A percentile compares a stretch with the other conserved stretches of the same genome.
These are phyloP conservation scores for Lithophane leautieri DNA, from an alignment of 2,888 invertebrate genomes.

Conservation along the genomic window DNA sequence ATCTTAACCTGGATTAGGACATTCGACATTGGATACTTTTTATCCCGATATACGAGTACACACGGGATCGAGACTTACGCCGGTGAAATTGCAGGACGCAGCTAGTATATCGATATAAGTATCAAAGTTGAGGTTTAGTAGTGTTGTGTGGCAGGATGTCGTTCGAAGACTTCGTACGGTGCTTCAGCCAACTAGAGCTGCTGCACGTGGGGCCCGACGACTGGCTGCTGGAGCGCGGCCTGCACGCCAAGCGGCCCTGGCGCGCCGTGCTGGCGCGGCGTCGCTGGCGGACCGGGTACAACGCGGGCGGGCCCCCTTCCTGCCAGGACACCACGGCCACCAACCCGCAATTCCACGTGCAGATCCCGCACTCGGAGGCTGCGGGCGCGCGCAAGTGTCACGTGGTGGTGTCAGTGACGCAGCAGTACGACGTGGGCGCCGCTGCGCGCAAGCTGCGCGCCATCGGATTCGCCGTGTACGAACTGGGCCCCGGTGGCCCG, in stretches of 20 bases:
- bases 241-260: conserved; percentile 93
- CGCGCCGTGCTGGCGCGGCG: conserved; percentile 92
- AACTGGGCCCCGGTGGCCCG: conserved; percentile 85
- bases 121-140: neutral
- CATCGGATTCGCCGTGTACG: conserved; percentile 93
- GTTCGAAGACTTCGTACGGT: conserved; percentile 92
- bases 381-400: conserved; percentile 91
- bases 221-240: conserved; percentile 92
- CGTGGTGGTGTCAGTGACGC: conserved; percentile 93
- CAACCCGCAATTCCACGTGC: conserved; percentile 93
- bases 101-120: too few relatives aligned
- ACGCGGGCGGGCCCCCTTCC: conserved; percentile 92
- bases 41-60: too few relatives aligned
- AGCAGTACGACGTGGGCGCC: conserved; percentile 90
- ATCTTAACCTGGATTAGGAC: too few relatives aligned
- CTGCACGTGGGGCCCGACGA: conserved; percentile 95
- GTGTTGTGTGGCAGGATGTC: conserved; percentile 90
- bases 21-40: too few relatives aligned
- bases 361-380: conserved; percentile 90
- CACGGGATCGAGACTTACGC: too few relatives aligned
- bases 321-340: conserved; percentile 92
- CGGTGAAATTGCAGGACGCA: too few relatives aligned
- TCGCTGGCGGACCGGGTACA: conserved; percentile 92
- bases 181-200: conserved; percentile 92
- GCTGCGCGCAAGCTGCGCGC: conserved; percentile 86